Evolutionary conservation across 2,888 invertebrate genomes (phyloP), one percentile per base, ranked within the genome.

Genomic region (Halictus ligatus): DNA sequence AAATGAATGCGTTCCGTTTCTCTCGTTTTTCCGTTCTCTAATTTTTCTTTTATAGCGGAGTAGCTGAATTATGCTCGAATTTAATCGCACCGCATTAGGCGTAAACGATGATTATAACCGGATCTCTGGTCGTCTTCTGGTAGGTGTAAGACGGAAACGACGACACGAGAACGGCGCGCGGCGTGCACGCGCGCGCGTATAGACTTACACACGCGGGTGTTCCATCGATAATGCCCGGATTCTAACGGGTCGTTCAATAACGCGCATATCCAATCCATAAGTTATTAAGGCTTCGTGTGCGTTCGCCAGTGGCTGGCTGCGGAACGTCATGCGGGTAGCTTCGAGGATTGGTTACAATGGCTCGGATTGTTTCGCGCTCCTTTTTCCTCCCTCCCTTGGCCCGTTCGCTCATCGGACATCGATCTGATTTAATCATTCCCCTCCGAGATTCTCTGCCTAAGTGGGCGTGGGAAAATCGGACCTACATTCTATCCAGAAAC

Each of bases 161-260:
- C 12, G 69, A 73, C 35, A 67, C 40, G 8, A 21, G 48, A 15
- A 58, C 54, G 29, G 60, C 60, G 46, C 77, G 46, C 35, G 71
- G 54, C 77, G 54, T 25, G 74, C 54, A 74, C 50, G 72, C 72
- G 29, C 73, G 64, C 54, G 54, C n/a, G 25, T n/a, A n/a, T 67
- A 85, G 78, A 71, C 64, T 80, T 72, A 67, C 85, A 85, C 87
- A 86, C 84, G 83, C 85, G 81, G 84, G 82, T 81, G 86, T 89
- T 89, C 90, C 89, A 93, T 94, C 94, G 94, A 93, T 94, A 93
- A 93, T 92, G 91, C 93, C 92, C 92, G 92, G 93, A 94, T 94
- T 93, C 91, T 92, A 93, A 93, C 92, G 89, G 92, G 88, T 88
- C 91, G 93, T 90, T 94, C 94, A 92, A 94, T 93, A 93, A 93